Conservation (phyloP, 2,888 invertebrate species). For the Thymelicus sylvestris region DNA sequence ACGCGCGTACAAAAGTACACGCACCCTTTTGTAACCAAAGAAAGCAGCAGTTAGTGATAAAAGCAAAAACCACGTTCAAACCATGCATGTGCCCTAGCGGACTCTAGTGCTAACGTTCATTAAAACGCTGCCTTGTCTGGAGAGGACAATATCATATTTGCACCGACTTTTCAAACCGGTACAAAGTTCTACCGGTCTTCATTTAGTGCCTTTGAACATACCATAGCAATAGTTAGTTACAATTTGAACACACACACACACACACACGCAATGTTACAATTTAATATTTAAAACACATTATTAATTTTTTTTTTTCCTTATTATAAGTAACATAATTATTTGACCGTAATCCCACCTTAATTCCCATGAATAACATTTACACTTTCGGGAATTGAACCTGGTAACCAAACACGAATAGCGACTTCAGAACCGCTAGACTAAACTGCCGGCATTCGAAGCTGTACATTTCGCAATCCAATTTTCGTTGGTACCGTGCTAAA, state of each 20-base stretch:
- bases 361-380: too few relatives aligned
- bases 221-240: conserved; percentile 33
- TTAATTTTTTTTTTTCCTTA: too few relatives aligned
- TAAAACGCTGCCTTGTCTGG: conserved; percentile 79
- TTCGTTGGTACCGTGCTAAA: neutral
- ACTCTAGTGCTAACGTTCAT: conserved; percentile 75
- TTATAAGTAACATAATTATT: too few relatives aligned
- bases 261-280: neutral
- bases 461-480: conserved; percentile 2
- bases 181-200: conserved; percentile 23
- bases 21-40: too few relatives aligned
- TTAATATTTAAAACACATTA: too few relatives aligned
- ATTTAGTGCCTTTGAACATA: conserved; percentile 17
- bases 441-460: neutral
- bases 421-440: neutral
- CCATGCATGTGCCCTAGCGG: conserved; percentile 67
- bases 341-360: too few relatives aligned
- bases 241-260: neutral
- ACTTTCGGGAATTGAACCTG: too few relatives aligned
- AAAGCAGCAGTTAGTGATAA: neutral
- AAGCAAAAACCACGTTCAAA: neutral
- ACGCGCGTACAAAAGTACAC: too few relatives aligned
- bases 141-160: conserved; percentile 63
- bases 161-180: conserved; percentile 58
- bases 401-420: too few relatives aligned